Conservation (phyloP, 2,113 vertebrate species). For the Nicator chloris region DNA sequence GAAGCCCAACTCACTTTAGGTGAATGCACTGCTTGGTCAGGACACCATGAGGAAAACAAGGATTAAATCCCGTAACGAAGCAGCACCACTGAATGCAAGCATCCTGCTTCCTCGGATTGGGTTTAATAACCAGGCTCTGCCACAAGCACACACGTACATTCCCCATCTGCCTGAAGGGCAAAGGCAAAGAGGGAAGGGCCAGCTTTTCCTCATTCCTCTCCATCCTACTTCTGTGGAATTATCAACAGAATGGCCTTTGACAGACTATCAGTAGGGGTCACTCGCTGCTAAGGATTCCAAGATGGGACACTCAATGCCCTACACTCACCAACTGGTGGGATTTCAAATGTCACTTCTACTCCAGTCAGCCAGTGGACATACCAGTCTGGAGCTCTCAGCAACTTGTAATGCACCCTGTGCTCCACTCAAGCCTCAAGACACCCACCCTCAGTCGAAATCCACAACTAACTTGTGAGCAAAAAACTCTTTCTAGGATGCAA, state of each 20-base stretch:
- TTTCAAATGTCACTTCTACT: not conserved
- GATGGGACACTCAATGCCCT: fast-evolving
- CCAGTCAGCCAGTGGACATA: not conserved
- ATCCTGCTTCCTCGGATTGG: not conserved
- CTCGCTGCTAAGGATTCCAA: not conserved
- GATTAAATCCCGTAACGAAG: not conserved
- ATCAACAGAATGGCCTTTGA: not conserved
- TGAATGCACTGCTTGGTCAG: fast-evolving
- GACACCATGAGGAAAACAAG: not conserved
- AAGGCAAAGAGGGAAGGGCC: not conserved
- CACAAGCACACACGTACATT: not conserved
- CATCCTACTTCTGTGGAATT: not conserved
- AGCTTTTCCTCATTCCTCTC: not conserved
- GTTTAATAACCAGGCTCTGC: not conserved
- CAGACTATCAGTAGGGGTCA: not conserved
- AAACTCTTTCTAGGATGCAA: not conserved
- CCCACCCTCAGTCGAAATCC: not conserved
- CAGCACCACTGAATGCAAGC: not conserved
- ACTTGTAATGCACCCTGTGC: not conserved
- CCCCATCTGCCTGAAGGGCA: not conserved
- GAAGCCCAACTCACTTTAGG: not conserved
- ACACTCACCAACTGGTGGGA: not conserved
- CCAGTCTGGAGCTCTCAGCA: not conserved
- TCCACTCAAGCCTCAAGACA: not conserved
- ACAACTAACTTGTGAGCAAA: not conserved